phyloP scores from a whole-genome alignment of 2,113 vertebrate species.

The Gallinago undulata region DNA sequence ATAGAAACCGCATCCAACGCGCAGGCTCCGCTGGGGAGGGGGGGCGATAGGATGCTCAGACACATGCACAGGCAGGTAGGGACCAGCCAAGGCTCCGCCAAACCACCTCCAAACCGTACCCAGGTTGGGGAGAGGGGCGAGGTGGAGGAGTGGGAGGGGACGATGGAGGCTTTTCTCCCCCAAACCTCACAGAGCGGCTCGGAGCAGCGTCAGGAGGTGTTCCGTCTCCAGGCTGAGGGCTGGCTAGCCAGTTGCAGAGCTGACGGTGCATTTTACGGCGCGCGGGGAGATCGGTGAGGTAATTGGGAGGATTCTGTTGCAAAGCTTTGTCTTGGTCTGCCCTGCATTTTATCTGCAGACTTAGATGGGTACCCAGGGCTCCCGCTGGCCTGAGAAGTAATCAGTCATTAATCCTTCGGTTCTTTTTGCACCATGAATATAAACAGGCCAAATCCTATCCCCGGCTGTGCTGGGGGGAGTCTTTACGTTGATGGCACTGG shows the following conservation, averaged over 20 bases:
- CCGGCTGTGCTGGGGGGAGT: conserved; percentile 18
- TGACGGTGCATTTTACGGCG: conserved; percentile 26
- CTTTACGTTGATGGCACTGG: conserved; percentile 38
- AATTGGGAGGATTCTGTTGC: conserved; percentile 59
- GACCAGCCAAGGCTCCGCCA: conserved; percentile 10
- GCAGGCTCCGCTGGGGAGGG: conserved; percentile 51
- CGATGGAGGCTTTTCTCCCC: neutral
- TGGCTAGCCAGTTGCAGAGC: conserved; percentile 6
- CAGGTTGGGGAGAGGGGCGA: neutral
- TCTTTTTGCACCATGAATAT: conserved; percentile 35
- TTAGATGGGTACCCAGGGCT: conserved; percentile 41
- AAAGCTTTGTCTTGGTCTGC: conserved; percentile 58
- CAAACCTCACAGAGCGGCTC: rapidly evolving
- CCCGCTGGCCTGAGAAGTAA: conserved; percentile 13
- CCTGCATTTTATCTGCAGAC: conserved; percentile 34
- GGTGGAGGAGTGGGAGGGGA: neutral
- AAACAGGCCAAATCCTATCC: conserved; percentile 57
- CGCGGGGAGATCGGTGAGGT: conserved; percentile 37
- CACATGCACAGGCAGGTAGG: conserved; percentile 52
- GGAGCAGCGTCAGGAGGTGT: neutral
- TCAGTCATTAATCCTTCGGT: conserved; percentile 51
- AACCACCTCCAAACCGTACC: neutral
- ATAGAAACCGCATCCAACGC: conserved; percentile 80
- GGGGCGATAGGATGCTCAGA: neutral
- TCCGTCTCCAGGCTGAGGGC: neutral